phyloP scores from a whole-genome alignment of 2,113 vertebrate genomes.

The Thermophis baileyi region DNA sequence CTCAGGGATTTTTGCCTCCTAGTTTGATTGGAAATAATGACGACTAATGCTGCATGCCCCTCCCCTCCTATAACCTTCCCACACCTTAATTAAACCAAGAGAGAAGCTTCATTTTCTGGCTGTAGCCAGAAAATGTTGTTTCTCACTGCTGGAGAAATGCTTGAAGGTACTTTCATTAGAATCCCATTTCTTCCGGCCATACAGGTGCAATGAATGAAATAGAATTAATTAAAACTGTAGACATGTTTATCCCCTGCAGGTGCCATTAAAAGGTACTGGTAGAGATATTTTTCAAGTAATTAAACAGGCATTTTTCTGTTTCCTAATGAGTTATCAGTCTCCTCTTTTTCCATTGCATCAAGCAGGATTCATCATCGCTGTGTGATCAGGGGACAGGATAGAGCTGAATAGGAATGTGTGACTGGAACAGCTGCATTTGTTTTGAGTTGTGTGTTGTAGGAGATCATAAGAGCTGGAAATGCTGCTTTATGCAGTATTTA shows the following conservation, averaged over 20 bases:
- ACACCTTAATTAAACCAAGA: constrained; percentile 52
- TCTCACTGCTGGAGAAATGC: constrained; percentile 60
- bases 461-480: not conserved
- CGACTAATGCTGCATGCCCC: constrained; percentile 48
- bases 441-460: not conserved
- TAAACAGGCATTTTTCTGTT: constrained; percentile 70
- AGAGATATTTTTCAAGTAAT: constrained; percentile 78
- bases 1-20: constrained; percentile 15
- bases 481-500: not conserved
- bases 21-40: constrained; percentile 54
- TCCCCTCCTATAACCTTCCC: constrained; percentile 33
- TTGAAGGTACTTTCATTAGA: constrained; percentile 67
- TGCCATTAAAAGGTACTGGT: constrained; percentile 73
- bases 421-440: not conserved
- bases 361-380: constrained; percentile 60
- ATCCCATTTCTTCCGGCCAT: constrained; percentile 68
- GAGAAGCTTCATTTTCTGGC: constrained; percentile 64
- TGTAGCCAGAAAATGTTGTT: constrained; percentile 55
- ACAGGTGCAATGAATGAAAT: constrained; percentile 70
- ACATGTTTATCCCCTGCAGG: constrained; percentile 73
- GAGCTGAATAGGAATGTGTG: constrained; percentile 35
- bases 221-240: constrained; percentile 79
- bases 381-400: constrained; percentile 58
- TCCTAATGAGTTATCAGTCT: constrained; percentile 68
- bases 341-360: constrained; percentile 60